Percentiles rank a stretch among this genome's conserved stretches.
Conservation (phyloP, 2,797 vertebrate species). For the Prunella strophiata region DNA sequence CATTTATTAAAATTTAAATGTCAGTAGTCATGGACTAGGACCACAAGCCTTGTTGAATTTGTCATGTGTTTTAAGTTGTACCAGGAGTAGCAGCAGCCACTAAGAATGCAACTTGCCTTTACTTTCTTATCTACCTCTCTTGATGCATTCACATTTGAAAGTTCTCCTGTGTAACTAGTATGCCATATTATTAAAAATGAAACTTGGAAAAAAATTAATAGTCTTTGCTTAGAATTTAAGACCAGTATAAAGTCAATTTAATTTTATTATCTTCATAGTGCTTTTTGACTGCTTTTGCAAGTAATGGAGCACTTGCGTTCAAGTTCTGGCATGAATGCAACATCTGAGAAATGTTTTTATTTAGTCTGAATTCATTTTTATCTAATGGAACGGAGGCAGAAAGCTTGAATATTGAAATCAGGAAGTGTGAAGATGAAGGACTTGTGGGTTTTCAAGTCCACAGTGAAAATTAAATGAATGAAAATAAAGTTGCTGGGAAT, state of each 20-base stretch:
- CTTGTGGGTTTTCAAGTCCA: background rate
- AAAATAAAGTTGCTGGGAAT: background rate
- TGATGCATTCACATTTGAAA: background rate
- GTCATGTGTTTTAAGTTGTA: background rate
- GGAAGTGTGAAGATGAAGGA: background rate
- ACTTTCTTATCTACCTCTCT: background rate
- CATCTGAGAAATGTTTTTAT: constrained; percentile 15
- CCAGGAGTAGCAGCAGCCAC: background rate
- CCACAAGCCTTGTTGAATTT: background rate
- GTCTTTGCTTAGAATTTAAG: background rate
- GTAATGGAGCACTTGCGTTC: background rate
- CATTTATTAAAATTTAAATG: background rate
- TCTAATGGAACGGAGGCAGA: constrained; percentile 10
- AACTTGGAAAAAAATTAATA: background rate
- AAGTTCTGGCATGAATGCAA: background rate
- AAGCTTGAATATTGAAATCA: constrained; percentile 11
- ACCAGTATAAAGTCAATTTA: background rate
- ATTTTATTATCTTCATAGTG: background rate
- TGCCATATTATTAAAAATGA: background rate
- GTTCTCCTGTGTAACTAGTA: background rate
- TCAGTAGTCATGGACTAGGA: background rate
- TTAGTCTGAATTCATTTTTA: constrained; percentile 38
- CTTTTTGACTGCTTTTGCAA: constrained; percentile 10
- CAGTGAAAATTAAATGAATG: background rate
- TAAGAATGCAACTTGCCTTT: background rate